Evolutionary conservation across 2,113 vertebrate genomes (phyloP).

Genomic region (Leucopsar rothschildi): DNA sequence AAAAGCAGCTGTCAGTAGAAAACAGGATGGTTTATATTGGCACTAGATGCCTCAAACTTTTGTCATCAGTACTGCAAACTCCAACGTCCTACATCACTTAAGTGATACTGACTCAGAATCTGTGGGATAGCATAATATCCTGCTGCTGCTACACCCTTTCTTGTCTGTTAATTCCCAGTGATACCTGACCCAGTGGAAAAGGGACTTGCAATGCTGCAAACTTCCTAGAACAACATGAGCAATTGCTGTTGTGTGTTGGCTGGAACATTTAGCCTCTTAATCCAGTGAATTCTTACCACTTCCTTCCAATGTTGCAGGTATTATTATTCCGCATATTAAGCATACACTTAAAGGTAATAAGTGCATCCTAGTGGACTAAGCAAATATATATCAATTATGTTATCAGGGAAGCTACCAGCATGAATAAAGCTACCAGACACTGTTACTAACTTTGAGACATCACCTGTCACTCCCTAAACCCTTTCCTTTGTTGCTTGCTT

Average conservation of each 20-base stretch:
- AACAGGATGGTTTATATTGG: neutral
- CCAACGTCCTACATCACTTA: neutral
- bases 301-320: neutral
- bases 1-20: slow-evolving; percentile 23
- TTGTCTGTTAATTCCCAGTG: neutral
- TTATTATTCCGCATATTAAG: neutral
- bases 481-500: neutral
- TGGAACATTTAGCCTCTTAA: neutral
- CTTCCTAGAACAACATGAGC: neutral
- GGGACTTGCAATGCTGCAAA: neutral
- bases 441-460: neutral
- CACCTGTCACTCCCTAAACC: neutral
- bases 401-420: neutral
- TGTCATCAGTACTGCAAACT: neutral
- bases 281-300: neutral
- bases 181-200: neutral
- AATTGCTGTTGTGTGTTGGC: neutral
- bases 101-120: neutral
- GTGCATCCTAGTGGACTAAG: neutral
- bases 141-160: neutral
- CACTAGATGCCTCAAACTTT: neutral
- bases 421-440: neutral
- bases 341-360: neutral
- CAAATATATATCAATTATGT: neutral
- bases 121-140: neutral